Evolutionary conservation across 2,113 vertebrate genomes (phyloP), one percentile per base, ranked within the genome.

Genomic region (Macrotus californicus): DNA sequence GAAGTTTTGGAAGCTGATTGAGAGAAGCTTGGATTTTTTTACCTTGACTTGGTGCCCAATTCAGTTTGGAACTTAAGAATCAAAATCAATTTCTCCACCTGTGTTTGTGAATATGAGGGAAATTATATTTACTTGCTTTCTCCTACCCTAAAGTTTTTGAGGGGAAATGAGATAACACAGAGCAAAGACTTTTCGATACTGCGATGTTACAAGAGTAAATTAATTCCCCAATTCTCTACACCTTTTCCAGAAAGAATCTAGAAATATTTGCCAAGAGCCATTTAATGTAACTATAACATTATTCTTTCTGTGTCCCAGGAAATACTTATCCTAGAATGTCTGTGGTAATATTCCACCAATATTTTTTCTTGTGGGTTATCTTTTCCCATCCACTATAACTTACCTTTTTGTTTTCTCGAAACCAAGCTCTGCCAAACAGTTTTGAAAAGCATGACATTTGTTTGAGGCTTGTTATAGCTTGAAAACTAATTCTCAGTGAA

Each of bases 381-480:
- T 89, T 87, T 98, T 96, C 86, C 96, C 97, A 96, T 96, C 61
- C 0, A 0, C 34, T 61, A 77, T 75, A 36, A 0, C 46, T 77
- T 93, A 39, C 39, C 21, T 96, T 97, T 97, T 96, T 75, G 89
- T 91, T 91, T 92, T 93, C 76, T 97, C 75, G 84, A 95, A 95
- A 81, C 82, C 39, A 95, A 96, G 66, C 29, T 66, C 91, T 95
- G 61, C 81, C 50, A 97, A 97, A 96, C 56, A 86, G 41, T 96
- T 96, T 94, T 89, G 13, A 69, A 90, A 97, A 94, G 91, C 43
- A 50, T 89, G 48, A 93, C 87, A 75, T 77, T 2, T 96, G 81
- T 98, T 97, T 98, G 31, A 87, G 54, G 80, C 64, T 79, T 93
- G 64, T 97, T 98, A 50, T 56, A 88, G 80, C 66, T 93, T 94